phyloP scores from a whole-genome alignment of 2,797 vertebrate genomes.

The Halcyon chelicuti region DNA sequence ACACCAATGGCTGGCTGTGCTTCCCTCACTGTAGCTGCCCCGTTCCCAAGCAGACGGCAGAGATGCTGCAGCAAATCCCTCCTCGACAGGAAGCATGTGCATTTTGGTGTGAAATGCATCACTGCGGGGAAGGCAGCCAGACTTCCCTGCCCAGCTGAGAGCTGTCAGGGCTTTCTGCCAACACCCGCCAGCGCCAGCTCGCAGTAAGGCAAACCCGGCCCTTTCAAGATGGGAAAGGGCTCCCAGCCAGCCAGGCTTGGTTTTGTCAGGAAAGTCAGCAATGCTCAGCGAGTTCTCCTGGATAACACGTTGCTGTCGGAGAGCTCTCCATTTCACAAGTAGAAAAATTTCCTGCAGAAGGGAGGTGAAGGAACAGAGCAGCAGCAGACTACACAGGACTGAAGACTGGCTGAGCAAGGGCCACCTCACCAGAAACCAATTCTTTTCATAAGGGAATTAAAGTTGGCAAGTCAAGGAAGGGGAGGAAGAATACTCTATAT shows the following conservation, averaged over 20 bases:
- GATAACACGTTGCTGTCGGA: accelerated
- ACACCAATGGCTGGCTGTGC: accelerated
- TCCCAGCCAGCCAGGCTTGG: background rate
- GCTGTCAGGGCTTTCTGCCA: background rate
- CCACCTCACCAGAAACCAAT: background rate
- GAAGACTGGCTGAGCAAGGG: accelerated
- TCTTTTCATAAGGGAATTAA: background rate
- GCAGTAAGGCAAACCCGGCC: background rate
- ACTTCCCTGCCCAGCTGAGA: background rate
- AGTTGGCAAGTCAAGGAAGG: background rate
- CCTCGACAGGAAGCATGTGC: background rate
- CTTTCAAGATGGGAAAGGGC: background rate
- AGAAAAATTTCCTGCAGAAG: background rate
- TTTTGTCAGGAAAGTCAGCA: background rate
- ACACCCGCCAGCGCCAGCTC: background rate
- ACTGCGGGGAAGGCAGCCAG: background rate
- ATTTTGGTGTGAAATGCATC: background rate
- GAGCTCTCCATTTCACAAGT: accelerated
- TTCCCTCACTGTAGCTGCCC: accelerated
- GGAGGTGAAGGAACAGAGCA: background rate
- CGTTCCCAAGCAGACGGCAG: background rate
- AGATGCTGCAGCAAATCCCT: background rate
- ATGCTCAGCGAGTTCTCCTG: background rate
- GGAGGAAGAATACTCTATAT: too few relatives aligned
- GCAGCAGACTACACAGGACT: too few relatives aligned